phyloP scores from a whole-genome alignment of 2,797 vertebrate genomes.

The Florisuga fusca region DNA sequence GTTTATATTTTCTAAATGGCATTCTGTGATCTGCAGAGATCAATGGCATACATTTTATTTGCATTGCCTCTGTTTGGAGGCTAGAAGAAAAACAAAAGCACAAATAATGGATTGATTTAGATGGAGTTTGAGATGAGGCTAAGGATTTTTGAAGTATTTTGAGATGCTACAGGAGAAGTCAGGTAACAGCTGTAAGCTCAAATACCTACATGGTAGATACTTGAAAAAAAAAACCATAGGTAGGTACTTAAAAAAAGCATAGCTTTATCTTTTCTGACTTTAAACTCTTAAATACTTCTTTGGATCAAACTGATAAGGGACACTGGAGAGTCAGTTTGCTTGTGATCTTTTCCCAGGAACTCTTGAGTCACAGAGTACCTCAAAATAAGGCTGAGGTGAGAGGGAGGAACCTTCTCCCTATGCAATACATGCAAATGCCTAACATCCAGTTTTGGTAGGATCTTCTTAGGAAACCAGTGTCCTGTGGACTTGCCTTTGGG shows the following conservation, averaged over 20 bases:
- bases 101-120: slow-evolving; percentile 32
- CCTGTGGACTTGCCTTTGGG: neutral
- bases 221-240: too few relatives aligned
- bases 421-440: neutral
- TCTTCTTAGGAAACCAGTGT: neutral
- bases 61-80: neutral
- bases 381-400: neutral
- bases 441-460: neutral
- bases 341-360: neutral
- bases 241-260: neutral
- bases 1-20: slow-evolving; percentile 45
- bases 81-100: slow-evolving; percentile 20
- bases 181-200: neutral
- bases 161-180: neutral
- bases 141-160: neutral
- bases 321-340: neutral
- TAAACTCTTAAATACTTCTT: neutral
- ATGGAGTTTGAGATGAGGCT: slow-evolving; percentile 15
- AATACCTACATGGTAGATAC: neutral
- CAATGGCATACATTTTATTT: slow-evolving; percentile 20
- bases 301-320: neutral
- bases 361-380: neutral
- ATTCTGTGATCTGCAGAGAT: slow-evolving; percentile 28
- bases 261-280: neutral
- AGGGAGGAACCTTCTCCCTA: neutral